Evolutionary conservation across 2,113 vertebrate genomes (phyloP).

Genomic region (Nanorana parkeri): DNA sequence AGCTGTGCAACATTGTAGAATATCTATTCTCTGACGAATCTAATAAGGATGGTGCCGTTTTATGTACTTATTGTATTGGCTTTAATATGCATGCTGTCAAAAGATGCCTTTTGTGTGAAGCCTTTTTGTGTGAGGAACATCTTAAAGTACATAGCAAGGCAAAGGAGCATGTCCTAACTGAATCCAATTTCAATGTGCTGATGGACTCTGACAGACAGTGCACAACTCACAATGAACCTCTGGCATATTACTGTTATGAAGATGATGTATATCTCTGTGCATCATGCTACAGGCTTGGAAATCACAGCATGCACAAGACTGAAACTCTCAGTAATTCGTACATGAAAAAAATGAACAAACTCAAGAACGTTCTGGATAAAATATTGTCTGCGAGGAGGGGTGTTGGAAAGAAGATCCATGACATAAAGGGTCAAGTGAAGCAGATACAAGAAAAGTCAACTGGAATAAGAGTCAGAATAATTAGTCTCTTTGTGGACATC

Average conservation of each 20-base stretch:
- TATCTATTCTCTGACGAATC: slow-evolving; percentile 3
- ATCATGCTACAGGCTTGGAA: slow-evolving; percentile 73
- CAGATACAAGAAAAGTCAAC: slow-evolving; percentile 53
- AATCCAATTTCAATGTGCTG: slow-evolving; percentile 66
- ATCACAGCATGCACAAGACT: slow-evolving; percentile 67
- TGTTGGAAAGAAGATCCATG: not conserved
- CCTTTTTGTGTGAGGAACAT: slow-evolving; percentile 78
- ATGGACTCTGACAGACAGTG: slow-evolving; percentile 72
- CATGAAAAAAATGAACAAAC: not conserved
- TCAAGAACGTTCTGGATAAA: not conserved
- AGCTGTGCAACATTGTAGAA: slow-evolving; percentile 58
- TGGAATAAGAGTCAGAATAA: not conserved
- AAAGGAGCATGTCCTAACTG: slow-evolving; percentile 75
- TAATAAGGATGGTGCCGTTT: slow-evolving; percentile 61
- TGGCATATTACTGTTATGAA: slow-evolving; percentile 77
- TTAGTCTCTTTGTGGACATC: slow-evolving; percentile 8
- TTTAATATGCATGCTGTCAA: slow-evolving; percentile 68
- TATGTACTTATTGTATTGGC: slow-evolving; percentile 74
- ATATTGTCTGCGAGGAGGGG: not conserved
- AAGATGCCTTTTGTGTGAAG: slow-evolving; percentile 78
- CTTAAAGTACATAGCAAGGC: slow-evolving; percentile 74
- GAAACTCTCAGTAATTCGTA: not conserved
- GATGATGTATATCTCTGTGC: slow-evolving; percentile 78
- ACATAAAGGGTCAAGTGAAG: slow-evolving; percentile 46
- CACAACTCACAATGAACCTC: slow-evolving; percentile 78